Evolutionary conservation across 2,797 vertebrate genomes (phyloP).

Genomic region (Brachyrhaphis roseni): DNA sequence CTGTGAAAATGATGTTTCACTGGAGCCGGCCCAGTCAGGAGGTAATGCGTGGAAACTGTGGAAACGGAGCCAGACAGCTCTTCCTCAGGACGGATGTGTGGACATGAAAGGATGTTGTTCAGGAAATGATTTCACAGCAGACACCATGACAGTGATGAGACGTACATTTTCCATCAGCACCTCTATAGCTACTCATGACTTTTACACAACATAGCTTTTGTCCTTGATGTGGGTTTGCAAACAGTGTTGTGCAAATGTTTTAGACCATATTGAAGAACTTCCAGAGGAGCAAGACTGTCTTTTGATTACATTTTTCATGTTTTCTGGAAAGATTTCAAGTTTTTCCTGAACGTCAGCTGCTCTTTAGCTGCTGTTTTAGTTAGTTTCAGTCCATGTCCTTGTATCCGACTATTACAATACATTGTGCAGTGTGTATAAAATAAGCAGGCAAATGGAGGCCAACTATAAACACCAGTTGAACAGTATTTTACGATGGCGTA

Average conservation of each 20-base stretch:
- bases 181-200: neutral
- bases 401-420: neutral
- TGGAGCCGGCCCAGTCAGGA: neutral
- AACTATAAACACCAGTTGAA: too few species aligned
- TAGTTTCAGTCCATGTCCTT: neutral
- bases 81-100: constrained; percentile 14
- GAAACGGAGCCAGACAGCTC: neutral
- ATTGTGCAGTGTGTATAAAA: neutral
- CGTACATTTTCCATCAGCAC: neutral
- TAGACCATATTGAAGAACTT: neutral
- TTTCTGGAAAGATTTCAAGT: neutral
- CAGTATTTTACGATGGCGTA: too few species aligned
- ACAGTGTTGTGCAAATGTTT: neutral
- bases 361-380: neutral
- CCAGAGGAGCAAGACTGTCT: neutral
- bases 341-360: neutral
- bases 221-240: neutral
- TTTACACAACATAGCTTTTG: neutral
- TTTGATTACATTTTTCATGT: neutral
- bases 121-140: constrained; percentile 22
- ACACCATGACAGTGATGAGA: neutral
- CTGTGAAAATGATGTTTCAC: neutral
- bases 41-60: constrained; percentile 8
- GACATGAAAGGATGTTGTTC: neutral
- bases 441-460: neutral